These are phyloP conservation scores for Himantopus leucocephalus DNA, from an alignment of 2,113 vertebrate species.

Conservation along the genomic window DNA sequence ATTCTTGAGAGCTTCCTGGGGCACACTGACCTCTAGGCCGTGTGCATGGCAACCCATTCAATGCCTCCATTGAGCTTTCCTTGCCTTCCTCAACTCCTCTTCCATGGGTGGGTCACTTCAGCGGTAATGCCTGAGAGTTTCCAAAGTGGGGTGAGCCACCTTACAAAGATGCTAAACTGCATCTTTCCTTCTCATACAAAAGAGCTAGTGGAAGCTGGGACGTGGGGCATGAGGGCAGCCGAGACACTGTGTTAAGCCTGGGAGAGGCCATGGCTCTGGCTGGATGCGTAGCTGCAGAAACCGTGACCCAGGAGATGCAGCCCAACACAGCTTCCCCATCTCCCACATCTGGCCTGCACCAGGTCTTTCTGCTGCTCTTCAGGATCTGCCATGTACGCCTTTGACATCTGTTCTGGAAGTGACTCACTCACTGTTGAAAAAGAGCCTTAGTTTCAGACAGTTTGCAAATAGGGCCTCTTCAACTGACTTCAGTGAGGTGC, in stretches of 20 bases:
- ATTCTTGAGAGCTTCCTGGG: not conserved
- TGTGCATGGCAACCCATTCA: not conserved
- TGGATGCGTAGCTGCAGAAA: not conserved
- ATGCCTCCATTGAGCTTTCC: not conserved
- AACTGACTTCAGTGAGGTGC: not conserved
- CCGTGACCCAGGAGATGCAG: not conserved
- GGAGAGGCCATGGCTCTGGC: not conserved
- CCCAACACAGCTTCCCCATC: not conserved
- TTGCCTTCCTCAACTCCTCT: not conserved
- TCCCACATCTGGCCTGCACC: not conserved
- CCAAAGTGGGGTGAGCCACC: not conserved
- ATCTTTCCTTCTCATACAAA: not conserved
- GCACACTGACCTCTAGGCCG: not conserved
- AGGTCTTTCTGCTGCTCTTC: not conserved
- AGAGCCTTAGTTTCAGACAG: not conserved
- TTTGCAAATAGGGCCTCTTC: not conserved
- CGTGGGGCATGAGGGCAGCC: not conserved
- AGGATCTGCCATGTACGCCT: not conserved
- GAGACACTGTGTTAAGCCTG: not conserved
- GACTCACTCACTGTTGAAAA: not conserved
- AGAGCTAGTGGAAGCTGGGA: not conserved
- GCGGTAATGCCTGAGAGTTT: not conserved
- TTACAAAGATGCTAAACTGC: not conserved
- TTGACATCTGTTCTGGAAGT: not conserved
- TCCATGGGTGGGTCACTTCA: not conserved